Conservation (phyloP, 2,113 vertebrate species). For the Labrus mixtus region DNA sequence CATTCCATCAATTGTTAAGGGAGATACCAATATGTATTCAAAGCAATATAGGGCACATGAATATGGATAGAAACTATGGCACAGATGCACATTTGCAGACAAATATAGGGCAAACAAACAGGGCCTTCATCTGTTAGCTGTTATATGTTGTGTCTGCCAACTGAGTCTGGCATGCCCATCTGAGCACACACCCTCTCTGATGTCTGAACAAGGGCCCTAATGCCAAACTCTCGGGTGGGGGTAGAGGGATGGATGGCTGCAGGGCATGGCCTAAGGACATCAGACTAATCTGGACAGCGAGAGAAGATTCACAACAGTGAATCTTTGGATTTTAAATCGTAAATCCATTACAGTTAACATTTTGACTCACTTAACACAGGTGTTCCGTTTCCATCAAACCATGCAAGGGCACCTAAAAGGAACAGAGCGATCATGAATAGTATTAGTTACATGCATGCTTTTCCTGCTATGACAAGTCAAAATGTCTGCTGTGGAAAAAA, state of each 20-base stretch:
- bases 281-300: not conserved
- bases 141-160: conserved; percentile 48
- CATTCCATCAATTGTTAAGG: not conserved
- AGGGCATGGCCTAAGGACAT: conserved; percentile 48
- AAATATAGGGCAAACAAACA: conserved; percentile 31
- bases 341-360: not conserved
- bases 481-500: conserved; percentile 31
- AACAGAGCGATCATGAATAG: conserved; percentile 18
- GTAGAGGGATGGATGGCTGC: conserved; percentile 11
- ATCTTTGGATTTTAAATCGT: not conserved
- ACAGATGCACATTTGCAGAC: not conserved
- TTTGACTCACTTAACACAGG: conserved; percentile 4
- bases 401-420: conserved; percentile 14
- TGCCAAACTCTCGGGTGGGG: conserved; percentile 33
- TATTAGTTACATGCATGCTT: conserved; percentile 43
- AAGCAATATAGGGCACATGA: conserved; percentile 2
- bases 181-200: conserved; percentile 54
- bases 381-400: not conserved
- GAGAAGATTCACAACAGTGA: not conserved
- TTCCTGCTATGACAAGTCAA: conserved; percentile 27
- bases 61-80: conserved; percentile 1
- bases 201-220: conserved; percentile 50
- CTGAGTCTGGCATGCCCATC: conserved; percentile 37
- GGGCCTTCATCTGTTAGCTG: conserved; percentile 55
- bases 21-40: not conserved